Percentiles rank a stretch among this genome's conserved stretches.
These are phyloP conservation scores for Gymnorhina tibicen DNA, from an alignment of 2,113 vertebrate species.

Conservation along the genomic window DNA sequence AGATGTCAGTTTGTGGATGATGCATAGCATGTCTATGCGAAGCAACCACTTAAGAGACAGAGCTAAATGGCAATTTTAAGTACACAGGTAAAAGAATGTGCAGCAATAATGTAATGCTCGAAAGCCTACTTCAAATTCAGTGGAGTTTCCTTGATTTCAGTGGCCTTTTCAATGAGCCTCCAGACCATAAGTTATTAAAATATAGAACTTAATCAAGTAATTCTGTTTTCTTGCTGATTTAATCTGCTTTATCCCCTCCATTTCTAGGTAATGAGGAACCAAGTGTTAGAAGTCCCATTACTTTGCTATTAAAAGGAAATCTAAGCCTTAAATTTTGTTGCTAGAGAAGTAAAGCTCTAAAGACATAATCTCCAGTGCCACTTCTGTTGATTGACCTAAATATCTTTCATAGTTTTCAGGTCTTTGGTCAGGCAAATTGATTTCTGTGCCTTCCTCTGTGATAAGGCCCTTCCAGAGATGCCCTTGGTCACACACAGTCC, in stretches of 20 bases:
- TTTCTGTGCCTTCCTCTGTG: conserved; percentile 36
- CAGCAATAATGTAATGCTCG: neutral
- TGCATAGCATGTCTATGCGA: neutral
- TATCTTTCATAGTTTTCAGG: conserved; percentile 8
- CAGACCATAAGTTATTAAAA: neutral
- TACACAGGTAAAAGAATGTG: neutral
- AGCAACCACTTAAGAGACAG: neutral
- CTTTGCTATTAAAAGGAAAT: neutral
- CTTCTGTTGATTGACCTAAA: conserved; percentile 39
- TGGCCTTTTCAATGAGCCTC: neutral
- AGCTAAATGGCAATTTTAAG: neutral
- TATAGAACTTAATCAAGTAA: neutral
- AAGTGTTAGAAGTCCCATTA: neutral
- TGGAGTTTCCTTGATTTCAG: neutral
- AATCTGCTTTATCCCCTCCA: neutral
- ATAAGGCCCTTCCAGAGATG: conserved; percentile 30
- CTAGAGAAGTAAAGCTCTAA: neutral
- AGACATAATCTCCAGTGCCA: neutral
- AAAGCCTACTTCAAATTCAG: neutral
- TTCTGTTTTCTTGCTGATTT: neutral
- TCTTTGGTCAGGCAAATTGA: conserved; percentile 55
- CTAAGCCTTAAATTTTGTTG: neutral
- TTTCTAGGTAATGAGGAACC: neutral
- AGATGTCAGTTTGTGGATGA: neutral
- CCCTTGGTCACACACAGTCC: neutral